A percentile compares a stretch with the other conserved stretches of the same genome.
Conservation (phyloP, 1,140 invertebrate species). For the Apis laboriosa region DNA sequence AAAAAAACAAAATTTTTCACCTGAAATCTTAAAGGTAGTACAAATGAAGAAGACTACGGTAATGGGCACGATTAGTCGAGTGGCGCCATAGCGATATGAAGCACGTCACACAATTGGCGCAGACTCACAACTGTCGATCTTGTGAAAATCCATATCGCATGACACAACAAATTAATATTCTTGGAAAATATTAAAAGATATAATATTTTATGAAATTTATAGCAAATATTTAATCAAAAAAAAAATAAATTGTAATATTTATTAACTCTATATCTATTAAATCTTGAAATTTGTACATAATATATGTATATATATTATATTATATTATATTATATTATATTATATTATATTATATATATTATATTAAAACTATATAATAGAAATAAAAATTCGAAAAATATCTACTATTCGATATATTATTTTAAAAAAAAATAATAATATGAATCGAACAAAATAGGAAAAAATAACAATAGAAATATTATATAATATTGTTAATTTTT, state of each 20-base stretch:
- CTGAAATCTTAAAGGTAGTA: slow-evolving; percentile 21
- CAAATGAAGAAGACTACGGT: slow-evolving; percentile 7
- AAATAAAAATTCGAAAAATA: too few species aligned
- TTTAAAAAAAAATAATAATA: neutral
- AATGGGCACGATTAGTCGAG: slow-evolving; percentile 46
- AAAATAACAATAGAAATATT: neutral
- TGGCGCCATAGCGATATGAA: slow-evolving; percentile 47
- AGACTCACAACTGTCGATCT: slow-evolving; percentile 61
- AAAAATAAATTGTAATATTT: neutral
- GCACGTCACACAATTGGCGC: slow-evolving; percentile 67
- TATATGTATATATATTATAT: too few species aligned
- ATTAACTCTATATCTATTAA: neutral
- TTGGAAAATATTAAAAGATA: neutral
- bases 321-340: too few species aligned
- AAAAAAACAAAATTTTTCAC: slow-evolving; percentile 12
- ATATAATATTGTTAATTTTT: neutral
- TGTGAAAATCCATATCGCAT: slow-evolving; percentile 73
- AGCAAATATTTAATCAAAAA: neutral
- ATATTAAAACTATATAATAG: too few species aligned
- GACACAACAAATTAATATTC: neutral
- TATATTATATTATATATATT: too few species aligned
- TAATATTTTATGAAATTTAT: neutral
- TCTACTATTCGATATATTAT: neutral
- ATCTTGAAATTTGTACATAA: neutral
- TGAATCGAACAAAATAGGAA: neutral